These are phyloP conservation scores for Upupa epops DNA, from an alignment of 2,113 vertebrate genomes.

Conservation along the genomic window DNA sequence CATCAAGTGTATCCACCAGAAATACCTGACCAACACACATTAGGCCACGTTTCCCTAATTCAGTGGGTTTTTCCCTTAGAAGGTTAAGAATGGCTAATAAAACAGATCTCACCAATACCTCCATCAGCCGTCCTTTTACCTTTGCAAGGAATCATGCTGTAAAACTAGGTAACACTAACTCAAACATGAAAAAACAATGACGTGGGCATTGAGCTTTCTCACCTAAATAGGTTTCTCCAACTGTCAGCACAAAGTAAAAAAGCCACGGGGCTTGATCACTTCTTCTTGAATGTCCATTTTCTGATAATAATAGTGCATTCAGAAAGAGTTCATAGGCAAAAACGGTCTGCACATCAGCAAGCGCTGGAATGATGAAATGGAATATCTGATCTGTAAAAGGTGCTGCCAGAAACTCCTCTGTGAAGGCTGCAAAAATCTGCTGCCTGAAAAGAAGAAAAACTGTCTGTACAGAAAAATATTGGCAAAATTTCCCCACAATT, in stretches of 20 bases:
- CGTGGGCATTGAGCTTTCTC: conserved; percentile 16
- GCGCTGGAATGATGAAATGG: conserved; percentile 91
- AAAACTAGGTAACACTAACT: not conserved
- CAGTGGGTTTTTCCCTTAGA: not conserved
- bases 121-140: not conserved
- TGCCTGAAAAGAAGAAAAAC: conserved; percentile 78
- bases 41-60: not conserved
- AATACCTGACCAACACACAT: not conserved
- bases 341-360: conserved; percentile 81
- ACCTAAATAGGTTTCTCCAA: conserved; percentile 90
- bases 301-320: conserved; percentile 81
- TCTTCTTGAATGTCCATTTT: conserved; percentile 59
- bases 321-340: conserved; percentile 95
- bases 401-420: conserved; percentile 89
- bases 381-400: conserved; percentile 97
- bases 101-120: not conserved
- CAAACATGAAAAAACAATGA: not conserved
- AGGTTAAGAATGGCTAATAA: not conserved
- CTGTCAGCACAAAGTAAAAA: conserved; percentile 92
- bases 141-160: accelerated
- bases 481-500: not conserved
- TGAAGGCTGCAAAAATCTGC: conserved; percentile 92
- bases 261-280: conserved; percentile 86
- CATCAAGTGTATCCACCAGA: not conserved
- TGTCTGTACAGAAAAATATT: not conserved